phyloP scores from a whole-genome alignment of 1,140 invertebrate species.

The Tigriopus japonicus region DNA sequence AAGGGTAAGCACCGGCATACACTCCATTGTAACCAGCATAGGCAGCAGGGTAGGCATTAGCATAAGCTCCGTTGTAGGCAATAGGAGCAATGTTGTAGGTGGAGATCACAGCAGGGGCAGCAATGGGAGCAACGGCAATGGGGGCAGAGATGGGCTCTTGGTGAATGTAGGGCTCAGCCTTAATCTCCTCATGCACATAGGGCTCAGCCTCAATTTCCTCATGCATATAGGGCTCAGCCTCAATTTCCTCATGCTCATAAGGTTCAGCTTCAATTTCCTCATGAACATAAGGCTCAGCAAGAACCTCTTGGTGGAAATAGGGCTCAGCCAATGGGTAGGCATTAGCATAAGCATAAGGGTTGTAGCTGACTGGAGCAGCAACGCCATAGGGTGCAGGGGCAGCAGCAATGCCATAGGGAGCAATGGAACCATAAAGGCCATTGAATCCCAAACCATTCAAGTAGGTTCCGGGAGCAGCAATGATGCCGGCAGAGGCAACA shows the following conservation, averaged over 20 bases:
- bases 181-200: constrained; percentile 8
- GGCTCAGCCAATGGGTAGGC: constrained; percentile 3
- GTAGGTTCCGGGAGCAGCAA: background rate
- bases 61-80: background rate
- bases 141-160: background rate
- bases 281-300: constrained; percentile 5
- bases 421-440: background rate
- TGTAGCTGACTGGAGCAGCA: background rate
- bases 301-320: constrained; percentile 8
- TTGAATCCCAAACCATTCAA: background rate
- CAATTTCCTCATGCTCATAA: constrained; percentile 9
- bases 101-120: background rate
- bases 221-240: constrained; percentile 9
- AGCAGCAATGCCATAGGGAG: background rate
- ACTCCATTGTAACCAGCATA: background rate
- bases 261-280: constrained; percentile 8
- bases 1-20: background rate
- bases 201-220: constrained; percentile 4
- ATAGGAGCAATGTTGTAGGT: background rate
- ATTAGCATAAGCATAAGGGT: background rate
- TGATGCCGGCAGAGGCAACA: background rate
- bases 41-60: background rate
- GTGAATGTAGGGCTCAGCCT: constrained; percentile 7
- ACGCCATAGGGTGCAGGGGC: background rate
- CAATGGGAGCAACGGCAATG: background rate